Evolutionary conservation across 2,113 vertebrate species (phyloP), one percentile per base, ranked within the genome.

Genomic region (Siniperca chuatsi): DNA sequence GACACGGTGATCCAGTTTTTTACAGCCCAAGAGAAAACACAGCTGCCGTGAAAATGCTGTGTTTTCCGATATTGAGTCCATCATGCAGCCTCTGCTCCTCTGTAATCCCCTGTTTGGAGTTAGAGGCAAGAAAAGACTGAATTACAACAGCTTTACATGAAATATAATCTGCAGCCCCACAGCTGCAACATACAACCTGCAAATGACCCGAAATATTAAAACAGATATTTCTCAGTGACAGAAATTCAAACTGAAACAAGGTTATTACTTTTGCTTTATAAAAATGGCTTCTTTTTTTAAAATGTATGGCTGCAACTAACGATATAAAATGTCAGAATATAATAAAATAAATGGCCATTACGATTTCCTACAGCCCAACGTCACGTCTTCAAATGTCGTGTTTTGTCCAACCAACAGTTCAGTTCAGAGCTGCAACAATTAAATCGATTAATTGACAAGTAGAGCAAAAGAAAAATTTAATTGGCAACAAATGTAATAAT

Each of bases 91-190:
- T 78, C 44, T 42, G 77, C 65, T 25, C 55, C 75, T 69, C 75
- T 81, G 62, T 50, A 82, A 83, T 85, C 33, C 54, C 33, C 48
- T 21, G 55, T 81, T 89, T 46, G 52, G 61, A 75, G 83, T 79
- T 72, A 4, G 58, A 89, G 81, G 73, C 23, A 23, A 72, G 44
- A 46, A 79, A 68, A 78, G 64, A 57, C 58, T 7, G 23, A 48
- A 37, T 69, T 73, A 86, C 75, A 76, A 6, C 60, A 71, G 68
- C 58, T 60, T 78, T 71, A 50, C 70, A 57, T 70, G 85, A 87
- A 92, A 91, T 66, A 35, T 37, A 57, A 92, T 66, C 76, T 10
- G 2, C 66, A 44, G 58, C 25, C 54, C 55, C 67, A 44, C 69
- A 85, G 89, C 65, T 84, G 68, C 64, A 29, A 57, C 69, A 33